Percentiles rank a stretch among this genome's conserved stretches.
Conservation (phyloP, 2,888 invertebrate genomes). For the Epirrhoe alternata region DNA sequence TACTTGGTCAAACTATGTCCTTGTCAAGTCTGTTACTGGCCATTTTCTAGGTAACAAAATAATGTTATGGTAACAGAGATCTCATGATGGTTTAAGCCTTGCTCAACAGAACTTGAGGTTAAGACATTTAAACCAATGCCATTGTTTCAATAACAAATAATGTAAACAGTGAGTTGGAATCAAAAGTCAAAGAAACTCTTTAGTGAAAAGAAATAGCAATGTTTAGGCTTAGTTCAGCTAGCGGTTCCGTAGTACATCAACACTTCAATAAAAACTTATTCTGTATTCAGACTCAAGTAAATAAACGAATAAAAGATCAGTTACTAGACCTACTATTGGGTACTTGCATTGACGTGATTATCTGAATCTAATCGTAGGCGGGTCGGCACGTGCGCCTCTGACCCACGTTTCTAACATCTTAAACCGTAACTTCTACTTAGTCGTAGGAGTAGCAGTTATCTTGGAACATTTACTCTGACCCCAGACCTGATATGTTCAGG, state of each 20-base stretch:
- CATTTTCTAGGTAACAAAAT: neutral
- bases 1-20: too few species aligned
- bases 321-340: conserved; percentile 12
- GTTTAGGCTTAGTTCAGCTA: too few species aligned
- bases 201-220: too few species aligned
- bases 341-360: conserved; percentile 58
- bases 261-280: neutral
- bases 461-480: conserved; percentile 36
- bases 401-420: conserved; percentile 48
- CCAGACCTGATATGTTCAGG: conserved; percentile 21
- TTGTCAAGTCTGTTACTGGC: too few species aligned
- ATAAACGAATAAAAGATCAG: conserved; percentile 6
- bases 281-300: neutral
- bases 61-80: neutral
- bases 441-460: conserved; percentile 29
- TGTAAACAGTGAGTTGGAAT: too few species aligned
- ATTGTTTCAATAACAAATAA: too few species aligned
- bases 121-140: too few species aligned
- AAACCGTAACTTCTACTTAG: conserved; percentile 35
- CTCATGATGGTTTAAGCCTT: neutral
- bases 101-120: neutral
- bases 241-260: neutral
- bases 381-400: conserved; percentile 58
- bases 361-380: conserved; percentile 55
- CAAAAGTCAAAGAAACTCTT: too few species aligned